phyloP scores from a whole-genome alignment of 2,888 invertebrate genomes.

The Pocota personata region DNA sequence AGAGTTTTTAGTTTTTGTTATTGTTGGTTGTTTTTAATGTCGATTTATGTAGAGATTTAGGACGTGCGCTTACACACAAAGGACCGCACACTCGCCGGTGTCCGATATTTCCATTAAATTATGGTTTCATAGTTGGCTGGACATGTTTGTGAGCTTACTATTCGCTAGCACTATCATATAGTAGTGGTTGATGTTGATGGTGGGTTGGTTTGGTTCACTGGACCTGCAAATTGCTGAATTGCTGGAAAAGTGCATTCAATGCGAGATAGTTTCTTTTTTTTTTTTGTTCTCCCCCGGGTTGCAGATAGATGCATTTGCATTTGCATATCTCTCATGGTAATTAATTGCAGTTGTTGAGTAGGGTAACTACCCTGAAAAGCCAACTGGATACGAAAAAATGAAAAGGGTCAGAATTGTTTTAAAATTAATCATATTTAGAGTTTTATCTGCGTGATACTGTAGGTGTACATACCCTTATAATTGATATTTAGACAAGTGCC shows the following conservation, averaged over 20 bases:
- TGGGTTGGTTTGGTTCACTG: conserved; percentile 35
- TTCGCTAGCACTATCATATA: not conserved
- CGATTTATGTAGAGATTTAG: conserved; percentile 50
- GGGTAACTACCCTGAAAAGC: not conserved
- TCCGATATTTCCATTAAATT: conserved; percentile 65
- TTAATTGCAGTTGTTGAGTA: conserved; percentile 24
- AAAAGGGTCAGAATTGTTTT: not conserved
- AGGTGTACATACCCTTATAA: not conserved
- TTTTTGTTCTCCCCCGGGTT: not conserved
- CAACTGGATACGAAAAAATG: not conserved
- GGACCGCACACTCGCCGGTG: not conserved
- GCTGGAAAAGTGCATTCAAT: conserved; percentile 50
- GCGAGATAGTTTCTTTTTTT: not conserved
- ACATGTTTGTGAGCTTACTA: conserved; percentile 16
- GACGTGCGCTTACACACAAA: conserved; percentile 25
- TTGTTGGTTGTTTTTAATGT: conserved; percentile 38
- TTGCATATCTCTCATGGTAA: conserved; percentile 13
- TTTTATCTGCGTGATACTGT: not conserved
- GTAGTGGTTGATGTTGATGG: not conserved
- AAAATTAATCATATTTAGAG: conserved; percentile 5
- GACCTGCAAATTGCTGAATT: conserved; percentile 45
- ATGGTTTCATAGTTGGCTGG: conserved; percentile 63
- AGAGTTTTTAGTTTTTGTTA: conserved; percentile 18
- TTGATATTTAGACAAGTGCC: not conserved
- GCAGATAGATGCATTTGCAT: too few species aligned